Base-by-base conservation (phyloP, 2,888 invertebrate genomes). In the Linnaemya vulpina region DNA sequence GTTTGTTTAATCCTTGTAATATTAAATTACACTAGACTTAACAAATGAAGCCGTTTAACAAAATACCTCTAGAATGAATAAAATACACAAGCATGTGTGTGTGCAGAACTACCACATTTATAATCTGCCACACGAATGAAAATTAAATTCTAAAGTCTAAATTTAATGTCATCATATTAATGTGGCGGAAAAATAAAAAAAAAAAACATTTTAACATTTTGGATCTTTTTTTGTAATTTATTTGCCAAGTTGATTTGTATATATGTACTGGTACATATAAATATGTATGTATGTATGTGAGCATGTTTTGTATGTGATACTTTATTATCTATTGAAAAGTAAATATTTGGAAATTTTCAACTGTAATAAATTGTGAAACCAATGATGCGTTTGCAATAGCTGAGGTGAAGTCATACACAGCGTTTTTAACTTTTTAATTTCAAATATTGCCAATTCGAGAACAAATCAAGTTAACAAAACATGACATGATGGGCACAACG, bases 41-140 rank as follows among this genome's bases (percentile, higher is more conserved):
- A 49, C 76, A 51, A 78, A 78, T 82, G 85, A 85, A 85, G 85
- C 85, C 85, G 78, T 85, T 79, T 71, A 85, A 82, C 81, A 73
- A 70, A 65, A 68, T 30, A 73, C 75, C 46, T 71, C 30, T 58
- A 51, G 3, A 58, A 51, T 22, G 25, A 68, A 71, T 49, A 70
- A 70, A 62, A 51, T 11, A 13, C 43, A 35, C 60, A 63, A 8
- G n/a, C n/a, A n/a, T n/a, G n/a, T n/a, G n/a, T n/a, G n/a, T n/a
- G n/a, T n/a, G n/a, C n/a, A n/a, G n/a, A 73, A n/a, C 51, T 63
- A 60, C 58, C 65, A 30, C 60, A 78, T 67, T 74, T 43, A 58
- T 49, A 60, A 51, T 35, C 30, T 67, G 58, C 22, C 22, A 63
- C 53, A 53, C 51, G 53, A 63, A 62, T 43, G 51, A 49, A 73